Base-by-base conservation (phyloP, 1,140 invertebrate species). In the Zaprionus ornatus region DNA sequence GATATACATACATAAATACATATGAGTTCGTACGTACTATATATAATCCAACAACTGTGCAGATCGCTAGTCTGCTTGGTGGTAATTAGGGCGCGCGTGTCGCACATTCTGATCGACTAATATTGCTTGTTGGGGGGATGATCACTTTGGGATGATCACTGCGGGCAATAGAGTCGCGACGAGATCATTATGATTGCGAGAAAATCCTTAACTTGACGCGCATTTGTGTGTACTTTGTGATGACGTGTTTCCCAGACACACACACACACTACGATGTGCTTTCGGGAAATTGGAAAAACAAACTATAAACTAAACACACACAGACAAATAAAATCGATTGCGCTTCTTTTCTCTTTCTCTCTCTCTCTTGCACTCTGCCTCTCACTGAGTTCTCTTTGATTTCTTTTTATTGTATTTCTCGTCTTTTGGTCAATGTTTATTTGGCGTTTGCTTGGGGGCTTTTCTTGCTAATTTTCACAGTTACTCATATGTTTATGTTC, bases 31-130 rank as follows among this genome's bases (percentile, higher is more conserved):
- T n/a, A 75, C 91, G 37, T 92, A 92, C 91, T 91, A 64, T 92
- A 92, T 55, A 92, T 92, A 59, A 92, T 92, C 91, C 91, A 92
- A 68, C 91, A 92, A 79, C 85, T 92, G 73, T 90, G 90, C 65
- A 92, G 76, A 82, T 91, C 80, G 40, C 17, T 91, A 54, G 88
- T 91, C 74, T 91, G 91, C 45, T 82, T 82, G 27, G 84, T 76
- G 64, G 57, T 84, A 54, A 91, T 87, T 32, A 92, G 25, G 54
- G 91, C 71, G 12, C 84, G 80, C 1, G 87, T 91, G 35, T 92
- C 91, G 77, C 91, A 92, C 91, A 92, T 92, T 59, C 77, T 70
- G 66, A 50, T 55, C 37, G 42, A 42, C 6, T 42, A 10, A 6
- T 61, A 19, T 17, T 61, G 45, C 60, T 3, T 15, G 37, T 42